A percentile compares a stretch with the other conserved stretches of the same genome.
These are phyloP conservation scores for Ia io DNA, from an alignment of 2,113 vertebrate species.

Conservation along the genomic window DNA sequence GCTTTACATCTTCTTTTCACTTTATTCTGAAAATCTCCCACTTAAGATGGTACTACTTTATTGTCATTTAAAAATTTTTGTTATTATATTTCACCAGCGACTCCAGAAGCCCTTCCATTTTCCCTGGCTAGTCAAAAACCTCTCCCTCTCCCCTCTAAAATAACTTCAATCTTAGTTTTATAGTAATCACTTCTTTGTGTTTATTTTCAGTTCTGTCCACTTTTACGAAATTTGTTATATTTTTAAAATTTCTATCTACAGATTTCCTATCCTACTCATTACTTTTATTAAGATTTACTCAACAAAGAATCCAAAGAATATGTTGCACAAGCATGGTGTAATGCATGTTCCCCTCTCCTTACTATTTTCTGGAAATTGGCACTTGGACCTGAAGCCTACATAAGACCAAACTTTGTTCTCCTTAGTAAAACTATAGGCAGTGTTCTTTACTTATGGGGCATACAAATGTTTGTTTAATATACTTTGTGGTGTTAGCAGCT, in stretches of 20 bases:
- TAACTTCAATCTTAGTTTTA: neutral
- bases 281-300: neutral
- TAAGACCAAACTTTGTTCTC: neutral
- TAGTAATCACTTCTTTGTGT: neutral
- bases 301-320: neutral
- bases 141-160: neutral
- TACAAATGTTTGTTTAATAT: neutral
- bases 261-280: neutral
- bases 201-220: neutral
- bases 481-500: neutral
- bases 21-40: neutral
- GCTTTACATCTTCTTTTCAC: neutral
- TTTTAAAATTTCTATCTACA: neutral
- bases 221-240: neutral
- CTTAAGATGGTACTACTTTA: neutral
- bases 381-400: neutral
- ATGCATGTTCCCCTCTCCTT: neutral
- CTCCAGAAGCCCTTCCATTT: neutral
- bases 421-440: neutral
- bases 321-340: neutral
- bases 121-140: neutral
- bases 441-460: neutral
- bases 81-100: neutral
- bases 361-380: neutral
- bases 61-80: neutral